Evolutionary conservation across 2,888 invertebrate genomes (phyloP), one percentile per base, ranked within the genome.

Genomic region (Gymnocheta viridis): DNA sequence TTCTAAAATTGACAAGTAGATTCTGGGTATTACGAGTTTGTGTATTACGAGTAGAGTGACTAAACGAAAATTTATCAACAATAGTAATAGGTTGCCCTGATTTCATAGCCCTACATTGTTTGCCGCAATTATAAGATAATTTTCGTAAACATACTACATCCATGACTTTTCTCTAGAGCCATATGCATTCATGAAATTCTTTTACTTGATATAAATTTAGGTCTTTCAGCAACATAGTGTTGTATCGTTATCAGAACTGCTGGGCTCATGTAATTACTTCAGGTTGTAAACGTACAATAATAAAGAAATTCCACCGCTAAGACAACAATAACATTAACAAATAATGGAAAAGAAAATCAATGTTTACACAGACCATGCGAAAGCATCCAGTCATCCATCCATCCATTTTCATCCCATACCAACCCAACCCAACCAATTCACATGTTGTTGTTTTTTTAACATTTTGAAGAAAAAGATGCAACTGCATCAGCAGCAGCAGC

Each of bases 291-390:
- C 1, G 9, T 7, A 17, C n/a, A 51, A 49, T 24, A 38, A 51
- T 22, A 56, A 47, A 66, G 12, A 66, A 44, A 49, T 58, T 27
- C 32, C 54, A 66, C 49, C 67, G 27, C 47, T 69, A 62, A 80
- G 49, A 67, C 60, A 60, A 69, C 29, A 80, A 38, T 47, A 47
- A 62, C 60, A 17, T 49, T 47, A 67, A 51, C 38, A 60, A 60
- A 60, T 60, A 35, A 27, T 22, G 35, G 44, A 67, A 67, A 64
- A 73, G 17, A 60, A 38, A 60, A 69, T 74, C 44, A 81, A 74
- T 81, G 62, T 81, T 81, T 81, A 74, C 74, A 35, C 51, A 69
- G 67, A 27, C 17, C 56, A 56, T 19, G 27, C 19, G 5, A 69
- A 47, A 22, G 22, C 27, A 35, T 22, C 35, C 19, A 72, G n/a